Evolutionary conservation across 37 sponge, comb jelly and placozoan genomes (phyloP).

Genomic region (Hormiphora californensis): DNA sequence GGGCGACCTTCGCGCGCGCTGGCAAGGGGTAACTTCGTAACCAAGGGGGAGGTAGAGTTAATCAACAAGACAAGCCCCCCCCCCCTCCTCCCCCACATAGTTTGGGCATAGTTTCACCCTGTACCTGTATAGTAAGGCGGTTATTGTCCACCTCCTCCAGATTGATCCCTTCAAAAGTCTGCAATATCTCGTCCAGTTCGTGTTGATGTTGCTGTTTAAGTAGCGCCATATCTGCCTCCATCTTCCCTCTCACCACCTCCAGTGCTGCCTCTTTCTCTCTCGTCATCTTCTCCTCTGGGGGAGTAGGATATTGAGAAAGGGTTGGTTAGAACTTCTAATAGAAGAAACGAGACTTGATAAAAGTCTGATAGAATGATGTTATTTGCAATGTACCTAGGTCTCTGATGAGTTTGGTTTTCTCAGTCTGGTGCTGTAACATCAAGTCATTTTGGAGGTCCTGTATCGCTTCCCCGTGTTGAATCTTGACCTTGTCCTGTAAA

Average conservation of each 20-base stretch:
- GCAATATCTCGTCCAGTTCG: neutral
- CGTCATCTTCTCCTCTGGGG: neutral
- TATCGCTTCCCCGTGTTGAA: neutral
- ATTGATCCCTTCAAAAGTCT: neutral
- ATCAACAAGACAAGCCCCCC: too few relatives aligned
- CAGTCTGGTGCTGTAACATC: neutral
- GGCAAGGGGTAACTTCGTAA: too few relatives aligned
- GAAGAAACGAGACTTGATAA: neutral
- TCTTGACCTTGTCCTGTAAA: neutral
- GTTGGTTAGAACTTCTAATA: neutral
- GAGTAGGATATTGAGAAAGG: neutral
- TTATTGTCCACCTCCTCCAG: neutral
- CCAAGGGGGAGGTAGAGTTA: too few relatives aligned
- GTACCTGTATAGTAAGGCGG: neutral
- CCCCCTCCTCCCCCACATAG: too few relatives aligned
- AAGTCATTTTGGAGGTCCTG: neutral
- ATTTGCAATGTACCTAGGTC: neutral
- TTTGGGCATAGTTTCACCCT: too few relatives aligned
- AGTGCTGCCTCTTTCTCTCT: neutral
- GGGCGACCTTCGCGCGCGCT: too few relatives aligned
- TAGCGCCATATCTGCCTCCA: neutral
- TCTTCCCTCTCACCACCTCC: neutral
- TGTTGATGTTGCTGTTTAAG: neutral
- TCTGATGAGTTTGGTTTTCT: neutral
- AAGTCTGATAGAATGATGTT: neutral